Evolutionary conservation across 1,140 invertebrate species (phyloP).

Genomic region (Xylocopa sonorina): DNA sequence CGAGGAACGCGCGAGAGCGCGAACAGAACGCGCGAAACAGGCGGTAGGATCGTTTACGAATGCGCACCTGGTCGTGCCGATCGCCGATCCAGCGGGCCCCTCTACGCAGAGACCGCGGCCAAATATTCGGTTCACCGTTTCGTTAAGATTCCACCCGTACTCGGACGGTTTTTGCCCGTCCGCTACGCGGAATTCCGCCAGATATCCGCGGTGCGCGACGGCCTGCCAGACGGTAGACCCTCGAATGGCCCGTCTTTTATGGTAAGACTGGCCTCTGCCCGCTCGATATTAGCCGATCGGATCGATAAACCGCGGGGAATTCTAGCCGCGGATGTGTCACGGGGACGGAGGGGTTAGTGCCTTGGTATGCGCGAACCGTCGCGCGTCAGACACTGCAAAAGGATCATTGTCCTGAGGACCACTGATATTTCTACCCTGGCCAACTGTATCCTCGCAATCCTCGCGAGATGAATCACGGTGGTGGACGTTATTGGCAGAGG

Average conservation of each 20-base stretch:
- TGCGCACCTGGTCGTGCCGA: constrained; percentile 9
- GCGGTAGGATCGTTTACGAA: constrained; percentile 10
- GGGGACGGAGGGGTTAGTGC: not conserved
- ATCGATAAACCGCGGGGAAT: constrained; percentile 26
- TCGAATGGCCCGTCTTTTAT: constrained; percentile 42
- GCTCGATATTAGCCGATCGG: constrained; percentile 37
- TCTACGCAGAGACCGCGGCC: constrained; percentile 16
- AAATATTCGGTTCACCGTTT: constrained; percentile 47
- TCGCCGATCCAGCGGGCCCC: not conserved
- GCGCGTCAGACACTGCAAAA: constrained; percentile 3
- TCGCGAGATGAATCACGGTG: too few species aligned
- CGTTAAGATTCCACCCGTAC: constrained; percentile 49
- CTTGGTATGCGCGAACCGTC: not conserved
- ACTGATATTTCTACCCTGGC: too few species aligned
- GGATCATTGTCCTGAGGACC: constrained; percentile 6
- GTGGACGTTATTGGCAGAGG: not conserved
- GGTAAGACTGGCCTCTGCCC: constrained; percentile 12
- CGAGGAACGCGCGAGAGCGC: not conserved
- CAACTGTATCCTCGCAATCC: too few species aligned
- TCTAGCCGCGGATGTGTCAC: not conserved
- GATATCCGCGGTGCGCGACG: constrained; percentile 1
- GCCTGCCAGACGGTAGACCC: constrained; percentile 2
- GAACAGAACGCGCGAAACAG: not conserved
- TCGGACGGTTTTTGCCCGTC: constrained; percentile 45
- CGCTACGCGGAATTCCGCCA: constrained; percentile 31